Percentiles rank a stretch among this genome's conserved stretches.
Conservation (phyloP, 2,888 invertebrate genomes). For the Nephrocerus scutellatus region DNA sequence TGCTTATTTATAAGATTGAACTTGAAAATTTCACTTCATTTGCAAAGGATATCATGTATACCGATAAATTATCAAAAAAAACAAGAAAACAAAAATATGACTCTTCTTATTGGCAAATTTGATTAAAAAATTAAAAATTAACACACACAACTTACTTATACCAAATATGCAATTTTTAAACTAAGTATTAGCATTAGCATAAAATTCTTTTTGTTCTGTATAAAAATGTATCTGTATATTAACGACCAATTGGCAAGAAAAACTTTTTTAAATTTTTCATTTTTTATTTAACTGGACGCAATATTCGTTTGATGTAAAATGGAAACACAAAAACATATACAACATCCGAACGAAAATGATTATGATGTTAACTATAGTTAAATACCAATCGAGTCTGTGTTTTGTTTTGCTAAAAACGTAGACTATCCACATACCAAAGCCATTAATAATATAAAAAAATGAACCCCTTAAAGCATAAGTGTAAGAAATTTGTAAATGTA, state of each 20-base stretch:
- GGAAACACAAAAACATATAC: neutral
- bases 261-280: no score
- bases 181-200: slow-evolving; percentile 1
- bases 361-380: no score
- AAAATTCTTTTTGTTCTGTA: neutral
- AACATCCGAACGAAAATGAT: no score
- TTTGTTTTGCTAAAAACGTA: no score
- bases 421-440: no score
- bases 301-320: neutral
- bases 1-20: neutral
- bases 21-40: slow-evolving; percentile 17
- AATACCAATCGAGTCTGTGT: no score
- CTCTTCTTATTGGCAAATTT: slow-evolving; percentile 27
- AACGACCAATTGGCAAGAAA: no score
- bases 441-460: no score
- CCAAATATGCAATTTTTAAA: slow-evolving; percentile 3
- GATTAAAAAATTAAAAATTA: neutral
- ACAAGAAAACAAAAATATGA: slow-evolving; percentile 16
- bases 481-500: no score
- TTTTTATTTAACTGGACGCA: no score
- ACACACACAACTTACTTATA: slow-evolving; percentile 1
- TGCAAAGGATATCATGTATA: slow-evolving; percentile 44
- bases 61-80: slow-evolving; percentile 28
- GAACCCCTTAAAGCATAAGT: no score
- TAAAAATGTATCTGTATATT: neutral